A percentile compares a stretch with the other conserved stretches of the same genome.
These are phyloP conservation scores for Spea bombifrons DNA, from an alignment of 2,113 vertebrate genomes.

Conservation along the genomic window DNA sequence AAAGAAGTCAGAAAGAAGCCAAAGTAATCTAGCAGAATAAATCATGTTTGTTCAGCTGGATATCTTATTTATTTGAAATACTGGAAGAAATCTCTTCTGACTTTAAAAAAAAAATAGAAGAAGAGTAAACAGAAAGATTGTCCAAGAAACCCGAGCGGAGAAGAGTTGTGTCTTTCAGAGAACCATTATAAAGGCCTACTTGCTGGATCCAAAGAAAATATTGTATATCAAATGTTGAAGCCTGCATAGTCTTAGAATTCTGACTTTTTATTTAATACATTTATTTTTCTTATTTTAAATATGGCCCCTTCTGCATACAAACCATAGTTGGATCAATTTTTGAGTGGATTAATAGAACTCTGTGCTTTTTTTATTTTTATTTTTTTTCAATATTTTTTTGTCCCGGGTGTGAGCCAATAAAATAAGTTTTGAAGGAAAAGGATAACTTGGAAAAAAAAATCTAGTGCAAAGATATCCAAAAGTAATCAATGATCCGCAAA, in stretches of 20 bases:
- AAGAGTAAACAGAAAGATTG: slow-evolving; percentile 72
- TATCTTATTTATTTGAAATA: slow-evolving; percentile 87
- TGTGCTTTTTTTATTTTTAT: not conserved
- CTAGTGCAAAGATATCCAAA: slow-evolving; percentile 24
- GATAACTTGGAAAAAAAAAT: slow-evolving; percentile 28
- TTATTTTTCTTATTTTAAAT: slow-evolving; percentile 45
- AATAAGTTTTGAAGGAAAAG: not conserved
- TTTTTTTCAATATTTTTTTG: not conserved
- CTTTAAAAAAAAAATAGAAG: slow-evolving; percentile 68
- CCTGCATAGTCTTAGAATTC: slow-evolving; percentile 61
- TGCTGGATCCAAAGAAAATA: slow-evolving; percentile 77
- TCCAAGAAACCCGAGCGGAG: slow-evolving; percentile 75
- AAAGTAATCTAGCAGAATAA: slow-evolving; percentile 68
- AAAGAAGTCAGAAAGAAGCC: slow-evolving; percentile 60
- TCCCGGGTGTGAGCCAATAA: slow-evolving; percentile 16
- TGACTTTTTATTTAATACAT: slow-evolving; percentile 51
- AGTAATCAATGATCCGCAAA: slow-evolving; percentile 26
- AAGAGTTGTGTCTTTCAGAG: slow-evolving; percentile 71
- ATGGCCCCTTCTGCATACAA: slow-evolving; percentile 1
- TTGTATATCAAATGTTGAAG: slow-evolving; percentile 68
- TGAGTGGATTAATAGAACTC: slow-evolving; percentile 19
- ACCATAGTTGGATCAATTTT: not conserved
- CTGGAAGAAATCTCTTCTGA: slow-evolving; percentile 82
- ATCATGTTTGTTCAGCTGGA: slow-evolving; percentile 93
- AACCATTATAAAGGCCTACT: slow-evolving; percentile 71